Conservation (phyloP, 2,113 vertebrate genomes). For the Callipepla squamata region DNA sequence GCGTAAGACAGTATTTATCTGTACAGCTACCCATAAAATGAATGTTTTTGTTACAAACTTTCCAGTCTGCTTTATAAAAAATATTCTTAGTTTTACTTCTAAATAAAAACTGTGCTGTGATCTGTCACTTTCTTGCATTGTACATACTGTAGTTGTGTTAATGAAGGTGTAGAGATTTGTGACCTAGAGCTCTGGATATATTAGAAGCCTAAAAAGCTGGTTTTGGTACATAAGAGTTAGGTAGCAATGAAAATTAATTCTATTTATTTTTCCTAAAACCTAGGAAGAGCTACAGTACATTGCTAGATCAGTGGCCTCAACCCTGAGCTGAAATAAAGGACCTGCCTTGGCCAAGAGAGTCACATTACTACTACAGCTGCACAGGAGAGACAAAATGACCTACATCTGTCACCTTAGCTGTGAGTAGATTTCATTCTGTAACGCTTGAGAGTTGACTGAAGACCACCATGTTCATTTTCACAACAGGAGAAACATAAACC, state of each 20-base stretch:
- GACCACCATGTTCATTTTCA: conserved; percentile 43
- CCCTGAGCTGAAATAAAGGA: conserved; percentile 64
- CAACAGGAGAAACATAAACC: background rate
- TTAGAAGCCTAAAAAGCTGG: conserved; percentile 66
- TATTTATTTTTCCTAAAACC: conserved; percentile 57
- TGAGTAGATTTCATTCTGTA: conserved; percentile 27
- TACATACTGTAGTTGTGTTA: conserved; percentile 50
- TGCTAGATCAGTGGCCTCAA: conserved; percentile 68
- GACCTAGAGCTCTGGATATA: conserved; percentile 53
- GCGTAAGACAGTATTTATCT: conserved; percentile 18
- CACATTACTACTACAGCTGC: conserved; percentile 32
- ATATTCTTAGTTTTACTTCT: conserved; percentile 64
- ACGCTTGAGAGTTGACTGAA: conserved; percentile 18
- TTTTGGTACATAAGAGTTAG: conserved; percentile 63
- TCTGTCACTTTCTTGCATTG: conserved; percentile 67
- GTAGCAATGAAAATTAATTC: conserved; percentile 64
- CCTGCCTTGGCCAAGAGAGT: conserved; percentile 46
- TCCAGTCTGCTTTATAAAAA: conserved; percentile 72
- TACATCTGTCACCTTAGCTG: background rate
- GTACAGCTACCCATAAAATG: conserved; percentile 57
- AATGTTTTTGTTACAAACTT: conserved; percentile 65
- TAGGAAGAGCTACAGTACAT: conserved; percentile 71
- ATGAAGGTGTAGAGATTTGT: conserved; percentile 49
- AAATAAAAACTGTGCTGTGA: conserved; percentile 76
- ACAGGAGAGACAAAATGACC: conserved; percentile 16